Base-by-base conservation (phyloP, 64 coral and sea anemone species). In the Pachyseris speciosa region DNA sequence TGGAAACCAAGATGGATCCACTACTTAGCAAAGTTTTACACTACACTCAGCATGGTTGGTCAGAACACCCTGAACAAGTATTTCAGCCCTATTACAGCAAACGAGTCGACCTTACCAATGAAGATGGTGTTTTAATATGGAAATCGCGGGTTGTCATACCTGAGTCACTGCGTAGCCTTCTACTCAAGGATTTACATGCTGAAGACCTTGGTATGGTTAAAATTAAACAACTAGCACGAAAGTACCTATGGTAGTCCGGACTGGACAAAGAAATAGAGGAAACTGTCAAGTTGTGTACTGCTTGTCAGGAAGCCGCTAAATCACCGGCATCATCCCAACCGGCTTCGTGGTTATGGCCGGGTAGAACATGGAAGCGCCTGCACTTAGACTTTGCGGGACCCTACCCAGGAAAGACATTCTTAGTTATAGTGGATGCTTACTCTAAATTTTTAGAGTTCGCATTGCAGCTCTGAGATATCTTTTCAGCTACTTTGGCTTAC, bases 341-440 rank as follows among this genome's bases (percentile, higher is more conserved):
- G 2, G 74, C 75, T 31, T 24, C 39, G 2, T 91, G 89, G 89
- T 91, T 48, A 40, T 84, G 89, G 68, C 90, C 80, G 7, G 78
- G 78, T 22, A 80, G 79, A 16, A 68, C 64, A 26, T 84, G 90
- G 79, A 85, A 91, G 64, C 48, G 69, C 1, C 26, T 85, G 20
- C 78, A 92, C 67, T 29, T 85, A 17, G 90, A 92, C 58, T 92
- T 92, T 45, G 90, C 90, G 6, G 79, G 90, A 2, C 79, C 90
- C 2, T 84, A 84, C 33, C 50, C 20, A 63, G 50, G 57, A 42
- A 85, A 92, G 41, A 91, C 71, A 43, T 72, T 83, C 42, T 55
- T 92, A 84, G 50, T 74, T 19, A 65, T 84, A 41, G 78, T 84
- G 20, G 88, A 91, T 91, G 90, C 90, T 37, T 92, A 61, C 59